Evolutionary conservation across 2,113 vertebrate genomes (phyloP), one percentile per base, ranked within the genome.

Genomic region (Callocephalon fimbriatum): DNA sequence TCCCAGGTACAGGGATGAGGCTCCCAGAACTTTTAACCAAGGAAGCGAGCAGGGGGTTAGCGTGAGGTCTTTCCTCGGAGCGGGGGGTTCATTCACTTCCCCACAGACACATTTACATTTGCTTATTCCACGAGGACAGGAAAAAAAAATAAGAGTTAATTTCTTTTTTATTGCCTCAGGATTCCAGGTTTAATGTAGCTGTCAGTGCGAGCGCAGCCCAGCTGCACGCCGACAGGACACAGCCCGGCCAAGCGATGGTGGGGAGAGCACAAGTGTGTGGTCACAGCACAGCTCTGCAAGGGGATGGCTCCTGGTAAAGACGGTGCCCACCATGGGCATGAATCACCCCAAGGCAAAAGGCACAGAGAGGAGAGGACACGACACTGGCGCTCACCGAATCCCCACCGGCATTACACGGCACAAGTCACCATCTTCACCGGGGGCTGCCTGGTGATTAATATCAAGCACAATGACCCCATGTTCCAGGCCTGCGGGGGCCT

Each of bases 181-280:
- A 98, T 98, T 98, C 98, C 98, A 98, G 97, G 98, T 98, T 98
- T 98, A 98, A 98, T 98, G 98, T 98, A 98, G 98, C 98, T 98
- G 98, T 98, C 98, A 98, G 98, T 97, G 98, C 90, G 97, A 98
- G 98, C 97, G 75, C 96, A 96, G 97, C 96, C 95, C 98, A 98
- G 98, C 98, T 98, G 97, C 98, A 95, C 58, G 95, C 98, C 95
- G 98, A 96, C 95, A 93, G 98, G 98, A 98, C 97, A 88, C 97
- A 93, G 98, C 97, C 96, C 86, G 91, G 91, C 94, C 95, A 78
- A 80, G 78, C 73, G 3, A 65, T 4, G 17, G 27, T 1, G 16
- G 76, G 96, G 84, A 56, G 44, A 2, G 40, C 50, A 27, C 79
- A 63, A 87, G 76, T 31, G 56, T 35, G 56, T 58, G 56, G 21